Evolutionary conservation across 2,113 vertebrate genomes (phyloP).

Genomic region (Myiagra hebetior): DNA sequence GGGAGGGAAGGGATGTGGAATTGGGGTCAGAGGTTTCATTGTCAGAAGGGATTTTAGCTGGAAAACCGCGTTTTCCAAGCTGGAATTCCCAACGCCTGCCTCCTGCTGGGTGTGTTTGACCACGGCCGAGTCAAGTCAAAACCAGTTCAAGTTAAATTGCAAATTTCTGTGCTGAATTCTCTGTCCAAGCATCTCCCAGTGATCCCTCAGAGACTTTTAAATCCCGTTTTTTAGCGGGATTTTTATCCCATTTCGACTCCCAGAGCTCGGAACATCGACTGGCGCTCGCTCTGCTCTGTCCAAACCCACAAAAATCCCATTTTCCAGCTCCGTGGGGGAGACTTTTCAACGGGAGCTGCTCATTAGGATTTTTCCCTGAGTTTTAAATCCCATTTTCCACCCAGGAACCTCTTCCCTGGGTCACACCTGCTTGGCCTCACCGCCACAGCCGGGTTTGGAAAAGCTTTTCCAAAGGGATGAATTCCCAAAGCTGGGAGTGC

Average conservation of each 20-base stretch:
- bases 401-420: background rate
- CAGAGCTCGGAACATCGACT: background rate
- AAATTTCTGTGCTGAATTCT: background rate
- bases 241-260: background rate
- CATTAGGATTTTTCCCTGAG: background rate
- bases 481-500: too few species aligned
- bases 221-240: background rate
- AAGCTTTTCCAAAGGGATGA: too few species aligned
- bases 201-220: background rate
- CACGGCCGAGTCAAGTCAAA: background rate
- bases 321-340: background rate
- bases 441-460: too few species aligned
- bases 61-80: background rate
- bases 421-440: background rate
- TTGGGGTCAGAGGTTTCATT: too few species aligned
- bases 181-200: too few species aligned
- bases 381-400: background rate
- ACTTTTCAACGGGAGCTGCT: background rate
- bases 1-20: too few species aligned
- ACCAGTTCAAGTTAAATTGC: background rate
- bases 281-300: too few species aligned
- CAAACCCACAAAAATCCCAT: background rate
- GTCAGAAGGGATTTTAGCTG: too few species aligned
- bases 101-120: background rate
- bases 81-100: background rate